These are phyloP conservation scores for Megaustenia siamemsis DNA, from an alignment of 2,888 invertebrate genomes.

Conservation along the genomic window DNA sequence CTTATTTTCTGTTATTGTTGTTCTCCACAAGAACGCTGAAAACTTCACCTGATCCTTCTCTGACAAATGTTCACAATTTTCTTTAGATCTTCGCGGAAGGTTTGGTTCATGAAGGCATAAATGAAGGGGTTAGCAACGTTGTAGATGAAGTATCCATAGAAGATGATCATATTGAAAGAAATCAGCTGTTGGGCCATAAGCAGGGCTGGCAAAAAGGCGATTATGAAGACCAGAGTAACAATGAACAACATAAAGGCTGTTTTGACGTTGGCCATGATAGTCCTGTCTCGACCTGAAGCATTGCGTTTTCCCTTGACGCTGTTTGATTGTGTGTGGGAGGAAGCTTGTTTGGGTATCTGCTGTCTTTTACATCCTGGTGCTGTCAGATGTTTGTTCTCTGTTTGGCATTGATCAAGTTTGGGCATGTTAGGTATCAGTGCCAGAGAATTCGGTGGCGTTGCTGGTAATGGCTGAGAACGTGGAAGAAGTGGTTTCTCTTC, in stretches of 20 bases:
- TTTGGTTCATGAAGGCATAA: conserved; percentile 58
- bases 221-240: conserved; percentile 78
- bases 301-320: conserved; percentile 52
- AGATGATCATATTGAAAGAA: conserved; percentile 71
- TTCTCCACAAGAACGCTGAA: too few species aligned
- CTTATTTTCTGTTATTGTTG: too few species aligned
- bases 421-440: background rate
- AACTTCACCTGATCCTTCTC: background rate
- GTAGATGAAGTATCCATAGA: conserved; percentile 79
- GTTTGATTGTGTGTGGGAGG: conserved; percentile 6
- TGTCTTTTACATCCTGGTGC: background rate
- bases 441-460: conserved; percentile 27
- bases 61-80: conserved; percentile 21
- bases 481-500: conserved; percentile 37
- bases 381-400: background rate
- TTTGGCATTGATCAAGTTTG: too few species aligned
- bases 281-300: conserved; percentile 61
- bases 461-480: background rate
- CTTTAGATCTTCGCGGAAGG: conserved; percentile 75
- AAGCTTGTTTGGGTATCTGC: background rate
- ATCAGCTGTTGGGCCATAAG: conserved; percentile 75
- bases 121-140: conserved; percentile 70
- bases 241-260: conserved; percentile 80
- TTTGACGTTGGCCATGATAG: conserved; percentile 75
- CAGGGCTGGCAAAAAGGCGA: conserved; percentile 78